Evolutionary conservation across 2,888 invertebrate species (phyloP), one percentile per base, ranked within the genome.

Genomic region (Tetheella fluctuosa): DNA sequence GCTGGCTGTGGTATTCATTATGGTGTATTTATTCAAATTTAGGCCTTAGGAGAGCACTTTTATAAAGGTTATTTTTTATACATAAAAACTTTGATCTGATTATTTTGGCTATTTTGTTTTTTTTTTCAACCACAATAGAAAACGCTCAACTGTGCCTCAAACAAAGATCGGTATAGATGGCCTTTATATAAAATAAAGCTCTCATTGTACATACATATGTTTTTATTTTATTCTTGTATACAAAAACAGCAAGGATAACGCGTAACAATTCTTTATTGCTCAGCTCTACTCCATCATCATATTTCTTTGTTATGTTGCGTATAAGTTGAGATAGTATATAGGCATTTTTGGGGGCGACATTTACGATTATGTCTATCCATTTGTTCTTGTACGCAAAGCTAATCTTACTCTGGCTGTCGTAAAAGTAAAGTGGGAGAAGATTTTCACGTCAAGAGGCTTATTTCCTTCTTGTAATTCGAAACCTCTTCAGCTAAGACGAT

Each of bases 351-450:
- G 34, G 13, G 13, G 55, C 55, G 55, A 59, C 59, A 23, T 59
- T 59, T 59, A 59, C 52, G 59, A 54, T 55, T 55, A 56, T 34
- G 48, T 34, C 20, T n/a, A 42, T 30, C 42, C 28, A 48, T 59
- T 59, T 42, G 23, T 39, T 52, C 54, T 28, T 55, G 20, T 54
- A 17, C n/a, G 55, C 25, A 55, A 55, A 59, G 23, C 48, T 39
- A 20, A 55, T 55, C 55, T 55, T 15, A 30, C 37, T 34, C 34
- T n/a, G 30, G 17, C 39, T 39, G 48, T 62, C 28, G 54, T 62
- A 55, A 60, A 59, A 62, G 15, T 20, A 60, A 58, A 59, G 34
- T 55, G 57, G 37, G 15, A 48, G 52, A 55, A 55, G 61, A 60
- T 61, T 48, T 59, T 52, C 25, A 39, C 53, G 39, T 15, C 52